Evolutionary conservation across 2,797 vertebrate species (phyloP), one percentile per base, ranked within the genome.

Genomic region (Poeciliopsis infans): DNA sequence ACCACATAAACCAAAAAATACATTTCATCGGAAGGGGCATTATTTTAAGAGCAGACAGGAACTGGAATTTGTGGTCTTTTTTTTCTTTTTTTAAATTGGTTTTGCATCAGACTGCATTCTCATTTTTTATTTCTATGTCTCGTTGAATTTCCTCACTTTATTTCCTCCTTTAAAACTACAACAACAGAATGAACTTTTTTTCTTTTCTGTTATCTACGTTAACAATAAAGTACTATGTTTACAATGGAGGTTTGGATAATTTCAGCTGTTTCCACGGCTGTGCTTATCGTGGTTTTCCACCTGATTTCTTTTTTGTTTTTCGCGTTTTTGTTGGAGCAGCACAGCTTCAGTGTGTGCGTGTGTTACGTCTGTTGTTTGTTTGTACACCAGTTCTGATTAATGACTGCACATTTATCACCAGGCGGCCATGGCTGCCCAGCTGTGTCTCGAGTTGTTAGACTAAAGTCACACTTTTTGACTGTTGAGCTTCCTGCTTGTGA

Each of bases 331-430:
- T 43, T 31, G 72, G n/a, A 25, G 41, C 47, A 45, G 46, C n/a
- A 0, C 28, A 41, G 45, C 18, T 57, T 69, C 18, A 36, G 10
- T 55, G 53, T n/a, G 25, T 59, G n/a, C 4, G 51, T n/a, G 23
- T 59, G 57, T 3, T 16, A 51, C 23, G 23, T 18, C 46, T 47
- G 15, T 18, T n/a, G 25, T 66, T 69, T 64, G 47, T 43, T 43
- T 66, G 28, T 83, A 31, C 81, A 74, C 85, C 80, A 70, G 25
- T 80, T 53, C 84, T 87, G 84, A 89, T 85, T 47, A 88, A 87
- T 77, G 84, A 33, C 70, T 78, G 75, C 75, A 79, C 84, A 45
- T 89, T 88, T 80, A 81, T 83, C 85, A 80, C 79, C 64, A 61
- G 80, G 61, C 66, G 8, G 41, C 31, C 43, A 70, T 0, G 51